Evolutionary conservation across 2,797 vertebrate species (phyloP).

Genomic region (Hirundo rustica): DNA sequence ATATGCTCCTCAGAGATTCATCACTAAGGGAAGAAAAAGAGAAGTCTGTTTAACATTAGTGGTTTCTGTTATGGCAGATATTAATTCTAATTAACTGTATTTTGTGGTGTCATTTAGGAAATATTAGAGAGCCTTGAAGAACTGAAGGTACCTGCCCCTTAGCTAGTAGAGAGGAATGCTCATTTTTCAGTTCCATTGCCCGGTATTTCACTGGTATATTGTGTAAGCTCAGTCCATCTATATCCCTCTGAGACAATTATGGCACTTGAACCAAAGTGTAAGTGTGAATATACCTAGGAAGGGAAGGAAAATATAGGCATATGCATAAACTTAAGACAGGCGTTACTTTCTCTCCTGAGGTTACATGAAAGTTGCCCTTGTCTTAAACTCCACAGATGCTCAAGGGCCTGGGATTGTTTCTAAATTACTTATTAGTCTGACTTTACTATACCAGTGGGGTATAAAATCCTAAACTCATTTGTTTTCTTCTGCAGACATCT

Average conservation of each 20-base stretch:
- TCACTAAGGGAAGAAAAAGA: neutral
- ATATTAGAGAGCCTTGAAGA: neutral
- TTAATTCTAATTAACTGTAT: neutral
- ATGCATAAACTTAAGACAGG: neutral
- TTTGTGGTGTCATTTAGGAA: neutral
- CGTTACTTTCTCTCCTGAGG: neutral
- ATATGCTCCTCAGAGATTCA: neutral
- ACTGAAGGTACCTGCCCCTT: neutral
- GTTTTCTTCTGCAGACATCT: slow-evolving; percentile 10
- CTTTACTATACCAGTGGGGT: neutral
- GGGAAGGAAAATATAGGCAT: neutral
- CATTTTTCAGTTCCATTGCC: neutral
- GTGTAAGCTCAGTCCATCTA: neutral
- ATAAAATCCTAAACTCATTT: slow-evolving; percentile 3
- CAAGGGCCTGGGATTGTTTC: neutral
- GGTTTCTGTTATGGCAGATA: neutral
- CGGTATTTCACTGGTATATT: neutral
- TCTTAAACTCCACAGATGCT: neutral
- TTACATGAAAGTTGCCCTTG: neutral
- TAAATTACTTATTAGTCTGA: slow-evolving; percentile 11
- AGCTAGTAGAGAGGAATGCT: neutral
- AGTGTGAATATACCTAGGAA: neutral
- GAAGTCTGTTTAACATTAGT: neutral
- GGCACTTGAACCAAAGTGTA: neutral
- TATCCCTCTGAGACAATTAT: neutral